These are phyloP conservation scores for Indicator indicator DNA, from an alignment of 2,113 vertebrate species.

Conservation along the genomic window DNA sequence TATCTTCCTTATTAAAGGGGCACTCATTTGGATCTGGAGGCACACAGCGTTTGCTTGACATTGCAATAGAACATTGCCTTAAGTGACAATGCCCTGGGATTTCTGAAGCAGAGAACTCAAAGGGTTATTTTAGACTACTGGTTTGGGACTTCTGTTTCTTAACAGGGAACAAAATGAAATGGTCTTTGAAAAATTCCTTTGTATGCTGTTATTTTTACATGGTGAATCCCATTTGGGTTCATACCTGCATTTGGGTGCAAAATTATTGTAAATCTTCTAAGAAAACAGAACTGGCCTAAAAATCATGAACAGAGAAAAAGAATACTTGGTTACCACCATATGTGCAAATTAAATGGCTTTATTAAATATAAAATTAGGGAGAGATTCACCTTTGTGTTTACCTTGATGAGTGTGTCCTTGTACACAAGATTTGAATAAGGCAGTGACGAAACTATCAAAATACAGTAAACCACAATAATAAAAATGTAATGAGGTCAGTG, in stretches of 20 bases:
- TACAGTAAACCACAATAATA: conserved; percentile 3
- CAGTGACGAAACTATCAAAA: conserved; percentile 16
- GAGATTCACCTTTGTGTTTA: conserved; percentile 8
- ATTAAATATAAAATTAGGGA: conserved; percentile 24
- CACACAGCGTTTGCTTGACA: background rate
- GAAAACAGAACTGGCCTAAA: background rate
- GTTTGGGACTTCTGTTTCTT: background rate
- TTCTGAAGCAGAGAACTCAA: conserved; percentile 43
- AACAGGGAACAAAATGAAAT: background rate
- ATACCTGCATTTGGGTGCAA: background rate
- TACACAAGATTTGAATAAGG: background rate
- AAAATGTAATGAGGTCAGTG: background rate
- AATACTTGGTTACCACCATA: background rate
- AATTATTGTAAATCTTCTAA: background rate
- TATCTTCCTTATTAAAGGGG: background rate
- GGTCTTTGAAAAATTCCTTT: conserved; percentile 17
- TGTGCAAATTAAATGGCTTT: conserved; percentile 22
- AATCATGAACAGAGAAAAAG: background rate
- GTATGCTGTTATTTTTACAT: background rate
- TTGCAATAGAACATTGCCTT: conserved; percentile 53
- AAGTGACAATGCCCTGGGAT: conserved; percentile 39
- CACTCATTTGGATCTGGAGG: conserved; percentile 27
- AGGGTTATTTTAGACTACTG: conserved; percentile 30
- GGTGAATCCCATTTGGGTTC: background rate
- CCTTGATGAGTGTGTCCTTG: background rate